phyloP scores from a whole-genome alignment of 2,113 vertebrate genomes.

The Thalassarche chlororhynchos region DNA sequence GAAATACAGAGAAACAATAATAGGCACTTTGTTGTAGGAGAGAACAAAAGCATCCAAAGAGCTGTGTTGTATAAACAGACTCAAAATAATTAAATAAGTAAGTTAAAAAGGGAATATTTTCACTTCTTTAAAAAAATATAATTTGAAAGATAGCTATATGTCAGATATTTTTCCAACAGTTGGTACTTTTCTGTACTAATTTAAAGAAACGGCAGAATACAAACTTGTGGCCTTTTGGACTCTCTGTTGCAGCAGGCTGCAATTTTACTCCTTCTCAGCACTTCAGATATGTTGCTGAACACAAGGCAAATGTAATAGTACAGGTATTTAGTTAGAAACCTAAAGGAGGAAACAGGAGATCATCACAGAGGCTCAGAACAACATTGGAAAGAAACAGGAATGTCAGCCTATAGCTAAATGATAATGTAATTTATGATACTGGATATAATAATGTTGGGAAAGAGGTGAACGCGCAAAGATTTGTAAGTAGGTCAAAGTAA shows the following conservation, averaged over 20 bases:
- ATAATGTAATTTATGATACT: no score
- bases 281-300: background rate
- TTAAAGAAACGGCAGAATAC: background rate
- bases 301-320: background rate
- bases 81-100: background rate
- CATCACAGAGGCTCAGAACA: background rate
- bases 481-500: background rate
- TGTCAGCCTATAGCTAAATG: background rate
- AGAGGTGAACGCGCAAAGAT: rapidly evolving
- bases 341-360: background rate
- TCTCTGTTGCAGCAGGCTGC: background rate
- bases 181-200: background rate
- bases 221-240: background rate
- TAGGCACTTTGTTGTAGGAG: background rate
- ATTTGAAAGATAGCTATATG: background rate
- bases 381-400: background rate
- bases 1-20: background rate
- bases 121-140: background rate
- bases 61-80: background rate
- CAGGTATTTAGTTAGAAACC: background rate
- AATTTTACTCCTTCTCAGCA: background rate
- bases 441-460: background rate
- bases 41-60: background rate
- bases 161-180: background rate
- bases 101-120: background rate